Evolutionary conservation across 2,113 vertebrate species (phyloP).

Genomic region (Lampris incognitus): DNA sequence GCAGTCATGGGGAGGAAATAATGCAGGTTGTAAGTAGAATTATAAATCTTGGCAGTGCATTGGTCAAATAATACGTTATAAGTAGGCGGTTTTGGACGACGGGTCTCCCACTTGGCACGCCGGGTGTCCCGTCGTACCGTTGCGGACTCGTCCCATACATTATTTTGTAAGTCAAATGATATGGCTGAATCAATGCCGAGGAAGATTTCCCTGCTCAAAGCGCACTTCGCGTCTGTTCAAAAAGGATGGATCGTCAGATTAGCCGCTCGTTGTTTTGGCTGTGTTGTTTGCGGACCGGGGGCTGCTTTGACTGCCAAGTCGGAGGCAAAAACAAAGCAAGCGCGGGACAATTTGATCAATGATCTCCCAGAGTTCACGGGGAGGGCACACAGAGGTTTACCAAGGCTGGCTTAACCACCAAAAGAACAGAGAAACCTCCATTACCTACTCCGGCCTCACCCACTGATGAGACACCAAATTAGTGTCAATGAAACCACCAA

Average conservation of each 20-base stretch:
- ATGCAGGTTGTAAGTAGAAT: constrained; percentile 68
- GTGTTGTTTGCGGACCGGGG: constrained; percentile 66
- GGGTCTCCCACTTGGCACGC: constrained; percentile 73
- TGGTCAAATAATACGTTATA: constrained; percentile 72
- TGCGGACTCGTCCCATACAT: constrained; percentile 57
- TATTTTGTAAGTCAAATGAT: constrained; percentile 72
- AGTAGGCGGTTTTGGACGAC: constrained; percentile 75
- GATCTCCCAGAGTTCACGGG: constrained; percentile 79
- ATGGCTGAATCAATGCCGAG: constrained; percentile 71
- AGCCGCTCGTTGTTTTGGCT: constrained; percentile 62
- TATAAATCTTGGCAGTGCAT: constrained; percentile 73
- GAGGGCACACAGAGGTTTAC: constrained; percentile 78
- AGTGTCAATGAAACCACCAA: constrained; percentile 83
- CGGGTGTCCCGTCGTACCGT: constrained; percentile 61
- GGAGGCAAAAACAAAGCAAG: constrained; percentile 78
- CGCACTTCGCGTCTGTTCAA: constrained; percentile 47
- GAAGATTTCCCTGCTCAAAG: constrained; percentile 35
- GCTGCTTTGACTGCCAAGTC: constrained; percentile 72
- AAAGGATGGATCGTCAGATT: constrained; percentile 38
- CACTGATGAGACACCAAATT: constrained; percentile 81
- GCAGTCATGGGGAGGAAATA: constrained; percentile 61
- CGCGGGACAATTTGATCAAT: constrained; percentile 80
- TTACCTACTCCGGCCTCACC: constrained; percentile 76
- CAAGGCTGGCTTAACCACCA: constrained; percentile 83
- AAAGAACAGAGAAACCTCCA: constrained; percentile 78